Conservation (phyloP, 2,797 vertebrate genomes). For the Sebastes oblongus region DNA sequence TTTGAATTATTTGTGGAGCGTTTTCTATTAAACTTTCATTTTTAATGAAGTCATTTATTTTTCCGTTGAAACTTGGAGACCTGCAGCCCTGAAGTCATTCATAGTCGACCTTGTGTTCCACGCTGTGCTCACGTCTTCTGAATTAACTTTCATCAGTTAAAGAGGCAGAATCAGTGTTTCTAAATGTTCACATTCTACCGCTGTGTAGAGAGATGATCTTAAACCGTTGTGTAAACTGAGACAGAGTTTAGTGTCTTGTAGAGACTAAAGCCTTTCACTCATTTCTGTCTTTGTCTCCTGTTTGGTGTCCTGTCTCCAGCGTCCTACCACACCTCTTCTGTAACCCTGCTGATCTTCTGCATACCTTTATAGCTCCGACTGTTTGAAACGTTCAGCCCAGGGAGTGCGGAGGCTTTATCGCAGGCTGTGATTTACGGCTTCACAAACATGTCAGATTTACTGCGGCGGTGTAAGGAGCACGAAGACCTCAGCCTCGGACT, state of each 20-base stretch:
- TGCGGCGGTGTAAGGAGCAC: slow-evolving; percentile 68
- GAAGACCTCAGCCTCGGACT: slow-evolving; percentile 74
- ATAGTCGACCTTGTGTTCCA: neutral
- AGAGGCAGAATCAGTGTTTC: neutral
- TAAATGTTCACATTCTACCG: neutral
- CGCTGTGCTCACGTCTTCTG: neutral
- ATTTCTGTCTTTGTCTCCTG: neutral
- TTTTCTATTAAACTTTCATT: neutral
- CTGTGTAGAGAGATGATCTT: too few relatives aligned
- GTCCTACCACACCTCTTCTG: slow-evolving; percentile 44
- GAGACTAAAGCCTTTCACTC: neutral
- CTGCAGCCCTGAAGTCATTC: neutral
- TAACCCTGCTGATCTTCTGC: slow-evolving; percentile 41
- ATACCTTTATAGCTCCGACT: slow-evolving; percentile 54
- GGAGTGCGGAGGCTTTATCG: slow-evolving; percentile 43
- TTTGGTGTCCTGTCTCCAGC: neutral
- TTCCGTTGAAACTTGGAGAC: neutral
- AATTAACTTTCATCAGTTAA: neutral
- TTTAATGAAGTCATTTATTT: neutral
- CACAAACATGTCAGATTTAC: slow-evolving; percentile 80
- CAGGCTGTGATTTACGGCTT: slow-evolving; percentile 70
- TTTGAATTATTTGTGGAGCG: neutral
- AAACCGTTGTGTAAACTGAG: too few relatives aligned
- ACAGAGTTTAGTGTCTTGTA: neutral
- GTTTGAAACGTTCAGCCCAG: slow-evolving; percentile 49